Evolutionary conservation across 2,113 vertebrate genomes (phyloP).

Genomic region (Potamarius usumacintae): DNA sequence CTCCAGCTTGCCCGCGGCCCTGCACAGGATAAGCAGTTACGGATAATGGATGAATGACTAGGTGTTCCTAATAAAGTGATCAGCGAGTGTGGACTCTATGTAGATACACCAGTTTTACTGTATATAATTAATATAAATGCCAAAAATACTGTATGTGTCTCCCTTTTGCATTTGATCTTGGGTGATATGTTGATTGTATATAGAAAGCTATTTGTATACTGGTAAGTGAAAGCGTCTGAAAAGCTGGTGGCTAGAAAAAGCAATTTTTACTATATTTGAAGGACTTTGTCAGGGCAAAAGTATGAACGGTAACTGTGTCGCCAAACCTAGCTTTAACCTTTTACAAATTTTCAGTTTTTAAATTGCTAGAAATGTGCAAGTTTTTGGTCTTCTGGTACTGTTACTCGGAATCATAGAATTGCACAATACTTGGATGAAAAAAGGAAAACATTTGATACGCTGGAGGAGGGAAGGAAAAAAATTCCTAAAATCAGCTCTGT

Average conservation of each 20-base stretch:
- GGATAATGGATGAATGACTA: too few species aligned
- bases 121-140: background rate
- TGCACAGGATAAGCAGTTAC: too few species aligned
- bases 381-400: background rate
- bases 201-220: background rate
- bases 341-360: background rate
- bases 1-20: too few species aligned
- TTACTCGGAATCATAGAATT: background rate
- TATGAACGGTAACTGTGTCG: background rate
- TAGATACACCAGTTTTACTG: background rate
- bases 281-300: background rate
- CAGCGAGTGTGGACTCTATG: background rate
- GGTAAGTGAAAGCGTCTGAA: background rate
- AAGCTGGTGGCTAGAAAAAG: background rate
- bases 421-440: background rate
- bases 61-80: background rate
- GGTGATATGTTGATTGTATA: too few species aligned
- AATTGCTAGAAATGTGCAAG: background rate
- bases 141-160: background rate
- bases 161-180: background rate
- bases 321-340: background rate
- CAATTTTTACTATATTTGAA: background rate
- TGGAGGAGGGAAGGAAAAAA: background rate
- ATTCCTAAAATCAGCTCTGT: background rate
- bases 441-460: background rate